A percentile compares a stretch with the other conserved stretches of the same genome.
Evolutionary conservation across 35 echinoderm and acorn worm species (phyloP).

Genomic region (Ptychodera flava): DNA sequence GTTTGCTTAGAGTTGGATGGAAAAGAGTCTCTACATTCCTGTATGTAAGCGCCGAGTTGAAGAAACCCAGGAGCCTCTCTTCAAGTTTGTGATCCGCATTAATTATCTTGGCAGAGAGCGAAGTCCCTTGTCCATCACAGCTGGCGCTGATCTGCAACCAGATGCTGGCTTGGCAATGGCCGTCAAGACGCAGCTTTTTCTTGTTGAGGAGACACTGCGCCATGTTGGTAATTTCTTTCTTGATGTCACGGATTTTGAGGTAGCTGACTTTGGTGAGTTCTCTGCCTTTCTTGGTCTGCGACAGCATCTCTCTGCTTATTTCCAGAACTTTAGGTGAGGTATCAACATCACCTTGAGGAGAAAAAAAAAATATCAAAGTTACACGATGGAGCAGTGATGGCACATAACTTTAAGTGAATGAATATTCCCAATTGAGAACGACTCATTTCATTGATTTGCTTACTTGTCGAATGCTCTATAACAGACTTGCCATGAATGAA

Average conservation of each 20-base stretch:
- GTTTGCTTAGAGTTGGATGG: too few species aligned
- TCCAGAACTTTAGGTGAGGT: neutral
- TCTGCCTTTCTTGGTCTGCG: neutral
- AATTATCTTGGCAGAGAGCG: neutral
- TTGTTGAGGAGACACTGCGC: neutral
- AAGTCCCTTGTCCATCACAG: neutral
- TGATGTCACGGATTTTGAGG: neutral
- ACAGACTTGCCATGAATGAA: too few species aligned
- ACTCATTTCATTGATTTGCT: too few species aligned
- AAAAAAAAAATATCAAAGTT: neutral
- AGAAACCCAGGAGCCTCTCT: neutral
- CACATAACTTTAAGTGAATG: too few species aligned
- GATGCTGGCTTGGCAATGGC: neutral
- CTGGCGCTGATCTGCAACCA: neutral
- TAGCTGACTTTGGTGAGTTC: neutral
- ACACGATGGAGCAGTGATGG: too few species aligned
- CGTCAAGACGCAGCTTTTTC: neutral
- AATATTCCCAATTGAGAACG: too few species aligned
- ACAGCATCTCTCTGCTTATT: neutral
- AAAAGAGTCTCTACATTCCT: neutral
- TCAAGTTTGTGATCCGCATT: neutral
- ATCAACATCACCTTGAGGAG: neutral
- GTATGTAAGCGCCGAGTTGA: neutral
- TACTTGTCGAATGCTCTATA: too few species aligned
- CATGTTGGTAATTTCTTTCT: neutral